Evolutionary conservation across 2,113 vertebrate species (phyloP), one percentile per base, ranked within the genome.

Genomic region (Nibea albiflora): DNA sequence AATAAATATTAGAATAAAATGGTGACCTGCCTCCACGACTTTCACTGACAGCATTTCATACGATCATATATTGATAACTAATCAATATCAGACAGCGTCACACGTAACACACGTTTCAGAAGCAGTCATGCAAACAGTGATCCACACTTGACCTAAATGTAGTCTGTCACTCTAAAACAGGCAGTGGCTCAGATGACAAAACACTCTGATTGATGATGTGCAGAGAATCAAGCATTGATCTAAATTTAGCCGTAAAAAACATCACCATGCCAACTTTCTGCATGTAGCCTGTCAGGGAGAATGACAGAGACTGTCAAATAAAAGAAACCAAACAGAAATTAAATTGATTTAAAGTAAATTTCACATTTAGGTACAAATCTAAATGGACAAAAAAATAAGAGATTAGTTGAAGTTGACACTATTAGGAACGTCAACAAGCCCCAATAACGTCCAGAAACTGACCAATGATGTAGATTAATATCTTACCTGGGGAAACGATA

Each of bases 111-210:
- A 35, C 8, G 35, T 35, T 35, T 35, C 35, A 35, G 35, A 35
- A 46, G 26, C 56, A 16, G 22, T 57, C 12, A 63, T 63, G 60
- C 35, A 63, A 63, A 22, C 12, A 22, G 20, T n/a, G 11, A 63
- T 15, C 5, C 19, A 26, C 12, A 24, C 22, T 35, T 47, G 24
- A 47, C 22, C 49, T 42, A 16, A 46, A 19, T 47, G 35, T 35
- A 35, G 58, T 46, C 39, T 53, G 44, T 68, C 39, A 39, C 74
- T 67, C 22, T 47, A 50, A 56, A 73, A 69, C 17, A 42, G 1
- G n/a, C 62, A 73, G 20, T 12, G 14, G 3, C 62, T 78, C 35
- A 35, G 26, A 39, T 50, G 50, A 78, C 19, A 63, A 61, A 54
- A 16, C 24, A 31, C 22, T 20, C 9, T 22, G 3, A 68, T 22